Base-by-base conservation (phyloP, 30 jellyfish, hydroid and myxozoan genomes). In the Pseudorhiza aurosa region DNA sequence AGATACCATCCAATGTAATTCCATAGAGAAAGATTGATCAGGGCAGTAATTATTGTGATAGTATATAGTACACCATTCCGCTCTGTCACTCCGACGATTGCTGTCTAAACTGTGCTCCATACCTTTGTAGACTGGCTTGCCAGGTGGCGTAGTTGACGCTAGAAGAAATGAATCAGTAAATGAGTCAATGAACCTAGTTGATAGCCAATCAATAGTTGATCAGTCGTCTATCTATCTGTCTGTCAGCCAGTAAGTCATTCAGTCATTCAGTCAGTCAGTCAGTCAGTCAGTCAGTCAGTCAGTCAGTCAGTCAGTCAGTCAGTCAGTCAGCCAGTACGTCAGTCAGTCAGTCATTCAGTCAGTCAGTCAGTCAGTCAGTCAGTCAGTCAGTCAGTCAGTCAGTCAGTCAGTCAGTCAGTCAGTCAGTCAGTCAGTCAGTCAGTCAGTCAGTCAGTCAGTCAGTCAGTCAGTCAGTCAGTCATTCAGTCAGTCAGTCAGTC, bases 1-100 rank as follows among this genome's bases (percentile, higher is more conserved):
- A 5, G 96, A 96, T 19, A 91, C 98, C 96, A 91, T 84, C 98
- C 98, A 91, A 77, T 91, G 85, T 25, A 91, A 40, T 64, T 91
- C 96, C 8, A 91, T 75, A 32, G 98, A 94, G 39, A 84, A 91
- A 8, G 98, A 91, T 25, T 78, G 92, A 64, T 77, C 85, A 3
- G 98, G 95, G 46, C 88, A 87, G 42, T 84, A 91, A 65, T 91
- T 83, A 24, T 91, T 94, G 44, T 84, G 94, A 76, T 91, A 91
- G 63, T 65, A 68, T 8, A 85, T 72, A 24, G 85, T 73, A 39
- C 98, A 91, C 98, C 98, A 91, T 55, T 91, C 98, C 8, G 96
- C 73, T 21, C 98, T 77, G 44, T 76, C 85, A 76, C 97, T 90
- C 37, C 84, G 76, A 1, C 73, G 70, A 35, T 78, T 80, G 58